Evolutionary conservation across 2,113 vertebrate genomes (phyloP).

Genomic region (Oryzias javanicus): DNA sequence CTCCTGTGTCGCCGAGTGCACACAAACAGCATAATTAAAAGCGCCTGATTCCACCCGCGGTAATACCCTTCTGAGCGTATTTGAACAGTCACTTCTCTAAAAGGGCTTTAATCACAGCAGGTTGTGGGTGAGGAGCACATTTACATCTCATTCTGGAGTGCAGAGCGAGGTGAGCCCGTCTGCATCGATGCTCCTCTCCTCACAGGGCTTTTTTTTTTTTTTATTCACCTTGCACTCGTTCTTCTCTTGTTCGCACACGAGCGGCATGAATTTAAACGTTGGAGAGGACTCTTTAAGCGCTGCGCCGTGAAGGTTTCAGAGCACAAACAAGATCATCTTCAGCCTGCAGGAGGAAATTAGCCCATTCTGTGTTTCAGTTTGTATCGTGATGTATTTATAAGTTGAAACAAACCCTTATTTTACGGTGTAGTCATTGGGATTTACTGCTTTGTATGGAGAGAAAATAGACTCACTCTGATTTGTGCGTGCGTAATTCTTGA

Average conservation of each 20-base stretch:
- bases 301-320: not conserved
- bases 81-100: conserved; percentile 35
- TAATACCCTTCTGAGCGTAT: conserved; percentile 36
- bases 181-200: not conserved
- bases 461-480: too few species aligned
- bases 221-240: not conserved
- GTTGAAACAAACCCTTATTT: too few species aligned
- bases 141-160: conserved; percentile 58
- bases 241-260: not conserved
- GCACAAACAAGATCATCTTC: not conserved
- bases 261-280: conserved; percentile 4
- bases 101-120: conserved; percentile 65
- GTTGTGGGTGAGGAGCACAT: conserved; percentile 49
- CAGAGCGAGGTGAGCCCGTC: conserved; percentile 45
- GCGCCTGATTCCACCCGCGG: conserved; percentile 34
- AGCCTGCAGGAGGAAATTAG: too few species aligned
- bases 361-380: too few species aligned
- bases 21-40: conserved; percentile 51
- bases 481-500: too few species aligned
- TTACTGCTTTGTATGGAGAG: too few species aligned
- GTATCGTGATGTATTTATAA: too few species aligned
- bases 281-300: not conserved
- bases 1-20: not conserved
- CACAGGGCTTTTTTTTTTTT: not conserved
- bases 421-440: too few species aligned